These are phyloP conservation scores for Phaonia tiefii DNA, from an alignment of 2,888 invertebrate genomes.

Conservation along the genomic window DNA sequence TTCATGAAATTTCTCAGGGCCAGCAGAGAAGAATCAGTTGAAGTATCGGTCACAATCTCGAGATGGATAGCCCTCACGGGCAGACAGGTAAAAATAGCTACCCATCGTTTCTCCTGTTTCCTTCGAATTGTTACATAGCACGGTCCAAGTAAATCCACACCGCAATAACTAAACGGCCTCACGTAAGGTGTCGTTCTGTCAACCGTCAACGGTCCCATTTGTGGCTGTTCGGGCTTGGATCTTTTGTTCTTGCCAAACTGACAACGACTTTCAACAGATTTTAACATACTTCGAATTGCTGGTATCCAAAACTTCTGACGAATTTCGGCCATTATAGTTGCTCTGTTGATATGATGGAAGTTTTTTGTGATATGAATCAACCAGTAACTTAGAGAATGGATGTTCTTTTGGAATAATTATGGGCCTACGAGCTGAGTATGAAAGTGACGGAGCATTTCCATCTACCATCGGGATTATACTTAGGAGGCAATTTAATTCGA, in stretches of 20 bases:
- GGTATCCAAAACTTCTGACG: constrained; percentile 10
- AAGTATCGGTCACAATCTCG: too few relatives aligned
- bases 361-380: not conserved
- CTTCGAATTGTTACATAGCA: too few relatives aligned
- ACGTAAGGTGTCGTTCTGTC: not conserved
- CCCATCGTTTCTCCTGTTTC: too few relatives aligned
- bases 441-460: not conserved
- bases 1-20: too few relatives aligned
- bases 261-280: not conserved
- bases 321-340: not conserved
- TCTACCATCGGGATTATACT: too few relatives aligned
- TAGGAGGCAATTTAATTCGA: too few relatives aligned
- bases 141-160: too few relatives aligned
- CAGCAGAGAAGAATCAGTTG: too few relatives aligned
- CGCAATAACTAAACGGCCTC: too few relatives aligned
- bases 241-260: not conserved
- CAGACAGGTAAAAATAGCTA: too few relatives aligned
- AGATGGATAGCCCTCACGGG: too few relatives aligned
- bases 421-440: not conserved
- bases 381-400: not conserved
- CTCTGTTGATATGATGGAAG: not conserved
- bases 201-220: not conserved
- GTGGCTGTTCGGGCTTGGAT: not conserved
- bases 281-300: not conserved
- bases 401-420: not conserved